Base-by-base conservation (phyloP, 2,797 vertebrate species). In the Notolabrus celidotus region DNA sequence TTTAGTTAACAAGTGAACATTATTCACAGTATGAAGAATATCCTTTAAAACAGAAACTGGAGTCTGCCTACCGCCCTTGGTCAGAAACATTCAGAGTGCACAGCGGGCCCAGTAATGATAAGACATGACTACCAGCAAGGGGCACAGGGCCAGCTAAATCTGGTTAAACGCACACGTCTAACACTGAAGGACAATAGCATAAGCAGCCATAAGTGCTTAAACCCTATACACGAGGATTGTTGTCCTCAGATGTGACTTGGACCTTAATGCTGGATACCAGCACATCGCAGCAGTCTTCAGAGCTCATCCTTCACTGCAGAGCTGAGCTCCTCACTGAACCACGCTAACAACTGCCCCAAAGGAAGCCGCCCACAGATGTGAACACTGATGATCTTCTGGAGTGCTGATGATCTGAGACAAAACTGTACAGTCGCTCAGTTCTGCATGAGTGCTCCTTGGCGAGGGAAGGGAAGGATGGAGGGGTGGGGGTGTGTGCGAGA, bases 401-500 rank as follows among this genome's bases (percentile, higher is more conserved):
- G 83, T 79, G 89, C 74, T 86, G 85, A 79, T 87, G 84, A 92
- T 91, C 51, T 71, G 71, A 89, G 89, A 92, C 87, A 85, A 86
- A 88, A 80, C 78, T 55, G 82, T 74, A 86, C 79, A 80, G 80
- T 77, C 63, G 49, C 77, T 84, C 85, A 68, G 46, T 90, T 92
- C 79, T 66, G 84, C 90, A 84, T 79, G 82, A 92, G 74, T 59
- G 83, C 77, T 25, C 55, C n/a, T 34, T 11, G 46, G 67, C 39
- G 27, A 71, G 73, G 45, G 56, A 50, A 62, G 63, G 67, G 45
- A 22, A 42, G 61, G 58, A 29, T 6, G 22, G 47, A 43, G 58
- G 52, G 36, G 60, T 19, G 46, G 61, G 25, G 29, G 27, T n/a
- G 63, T n/a, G 53, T 22, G 54, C 5, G 8, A 38, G 56, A 0